phyloP scores from a whole-genome alignment of 2,797 vertebrate genomes.

The Syngnathus rostellatus region DNA sequence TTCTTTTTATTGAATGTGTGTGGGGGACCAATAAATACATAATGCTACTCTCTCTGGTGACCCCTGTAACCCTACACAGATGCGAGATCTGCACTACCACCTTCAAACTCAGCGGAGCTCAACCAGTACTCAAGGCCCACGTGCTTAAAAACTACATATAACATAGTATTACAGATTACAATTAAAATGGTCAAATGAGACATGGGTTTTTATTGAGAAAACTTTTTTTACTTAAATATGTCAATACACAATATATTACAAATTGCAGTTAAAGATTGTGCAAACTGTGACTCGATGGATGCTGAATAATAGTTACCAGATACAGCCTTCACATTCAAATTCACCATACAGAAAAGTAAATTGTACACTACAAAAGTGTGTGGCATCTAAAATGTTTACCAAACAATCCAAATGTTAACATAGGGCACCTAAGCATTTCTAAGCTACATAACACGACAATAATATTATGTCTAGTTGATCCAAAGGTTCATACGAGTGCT shows the following conservation, averaged over 20 bases:
- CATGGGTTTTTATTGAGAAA: slow-evolving; percentile 29
- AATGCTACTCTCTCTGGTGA: no score
- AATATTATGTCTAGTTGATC: not conserved
- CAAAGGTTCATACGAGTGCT: slow-evolving; percentile 10
- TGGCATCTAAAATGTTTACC: not conserved
- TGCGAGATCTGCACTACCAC: no score
- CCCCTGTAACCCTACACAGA: no score
- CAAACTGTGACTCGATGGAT: slow-evolving; percentile 40
- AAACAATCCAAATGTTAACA: not conserved
- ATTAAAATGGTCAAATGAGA: not conserved
- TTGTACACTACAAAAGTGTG: not conserved
- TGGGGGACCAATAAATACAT: no score
- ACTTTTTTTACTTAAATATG: slow-evolving; percentile 67
- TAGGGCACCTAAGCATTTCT: not conserved
- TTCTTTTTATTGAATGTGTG: no score
- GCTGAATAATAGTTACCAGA: not conserved
- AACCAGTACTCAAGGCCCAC: no score
- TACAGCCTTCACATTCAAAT: slow-evolving; percentile 26
- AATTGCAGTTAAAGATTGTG: slow-evolving; percentile 41
- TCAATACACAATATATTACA: slow-evolving; percentile 54
- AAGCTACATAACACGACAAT: not conserved
- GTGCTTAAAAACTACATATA: no score
- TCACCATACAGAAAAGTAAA: slow-evolving; percentile 11
- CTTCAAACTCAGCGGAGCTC: no score
- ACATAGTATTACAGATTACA: no score